Conservation (phyloP, 2,113 vertebrate species). For the Macquaria australasica region DNA sequence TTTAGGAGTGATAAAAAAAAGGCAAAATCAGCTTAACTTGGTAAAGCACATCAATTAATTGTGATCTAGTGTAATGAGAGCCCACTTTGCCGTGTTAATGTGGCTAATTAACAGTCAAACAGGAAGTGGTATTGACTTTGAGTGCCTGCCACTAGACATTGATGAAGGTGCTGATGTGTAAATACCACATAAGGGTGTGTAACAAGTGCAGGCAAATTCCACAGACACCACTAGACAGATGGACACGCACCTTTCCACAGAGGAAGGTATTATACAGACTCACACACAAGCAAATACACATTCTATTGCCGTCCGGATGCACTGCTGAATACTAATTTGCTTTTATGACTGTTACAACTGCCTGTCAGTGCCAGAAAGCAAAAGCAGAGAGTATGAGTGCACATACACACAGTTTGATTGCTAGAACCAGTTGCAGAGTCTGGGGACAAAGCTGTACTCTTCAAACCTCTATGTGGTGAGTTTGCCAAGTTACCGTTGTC, state of each 20-base stretch:
- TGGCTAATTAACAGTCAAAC: constrained; percentile 75
- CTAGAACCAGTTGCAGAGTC: neutral
- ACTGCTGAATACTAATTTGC: constrained; percentile 36
- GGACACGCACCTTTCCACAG: constrained; percentile 8
- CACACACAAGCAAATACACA: constrained; percentile 34
- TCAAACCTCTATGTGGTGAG: neutral
- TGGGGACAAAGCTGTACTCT: neutral
- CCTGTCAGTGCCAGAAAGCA: constrained; percentile 36
- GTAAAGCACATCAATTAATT: constrained; percentile 69
- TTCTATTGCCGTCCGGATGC: neutral
- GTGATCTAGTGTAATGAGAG: constrained; percentile 72
- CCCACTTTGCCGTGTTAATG: constrained; percentile 72
- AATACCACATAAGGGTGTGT: constrained; percentile 42
- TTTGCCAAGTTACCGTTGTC: neutral
- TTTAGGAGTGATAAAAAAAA: constrained; percentile 57
- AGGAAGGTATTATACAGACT: neutral
- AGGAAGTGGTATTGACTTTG: constrained; percentile 73
- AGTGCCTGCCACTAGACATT: constrained; percentile 65
- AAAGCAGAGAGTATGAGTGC: constrained; percentile 5
- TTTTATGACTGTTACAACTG: constrained; percentile 26
- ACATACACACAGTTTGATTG: neutral
- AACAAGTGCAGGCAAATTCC: constrained; percentile 18
- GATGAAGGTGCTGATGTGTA: constrained; percentile 68
- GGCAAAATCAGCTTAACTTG: constrained; percentile 64
- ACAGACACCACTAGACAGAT: constrained; percentile 39